These are phyloP conservation scores for Drosophila melanica DNA, from an alignment of 1,140 invertebrate genomes.

Conservation along the genomic window DNA sequence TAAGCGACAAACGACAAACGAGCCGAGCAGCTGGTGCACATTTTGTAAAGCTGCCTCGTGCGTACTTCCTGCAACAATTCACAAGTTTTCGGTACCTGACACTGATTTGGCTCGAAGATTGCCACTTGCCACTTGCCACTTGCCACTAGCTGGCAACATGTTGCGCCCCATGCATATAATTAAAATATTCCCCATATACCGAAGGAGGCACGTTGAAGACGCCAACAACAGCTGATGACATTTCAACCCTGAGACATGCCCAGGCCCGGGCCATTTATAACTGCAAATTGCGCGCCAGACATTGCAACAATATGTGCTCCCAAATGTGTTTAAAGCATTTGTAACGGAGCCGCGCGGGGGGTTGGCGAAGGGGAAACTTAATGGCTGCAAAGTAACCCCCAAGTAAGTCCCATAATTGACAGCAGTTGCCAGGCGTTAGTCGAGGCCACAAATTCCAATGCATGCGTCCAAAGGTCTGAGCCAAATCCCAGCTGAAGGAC, in stretches of 20 bases:
- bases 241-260: constrained; percentile 39
- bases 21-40: constrained; percentile 58
- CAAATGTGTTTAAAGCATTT: constrained; percentile 70
- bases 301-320: constrained; percentile 73
- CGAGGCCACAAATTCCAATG: constrained; percentile 58
- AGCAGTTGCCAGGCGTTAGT: constrained; percentile 8
- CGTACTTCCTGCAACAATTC: constrained; percentile 41
- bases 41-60: constrained; percentile 12
- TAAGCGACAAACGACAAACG: constrained; percentile 22
- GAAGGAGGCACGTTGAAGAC: not conserved
- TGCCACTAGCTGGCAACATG: constrained; percentile 47
- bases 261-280: constrained; percentile 57
- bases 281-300: constrained; percentile 70
- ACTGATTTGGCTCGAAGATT: constrained; percentile 27
- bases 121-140: constrained; percentile 4
- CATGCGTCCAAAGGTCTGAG: constrained; percentile 29
- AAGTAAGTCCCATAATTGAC: constrained; percentile 33
- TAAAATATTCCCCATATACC: constrained; percentile 18
- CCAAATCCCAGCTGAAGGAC: constrained; percentile 16
- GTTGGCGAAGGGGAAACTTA: constrained; percentile 7
- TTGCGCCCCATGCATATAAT: constrained; percentile 66
- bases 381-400: constrained; percentile 56
- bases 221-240: constrained; percentile 65
- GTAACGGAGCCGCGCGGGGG: constrained; percentile 39
- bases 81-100: constrained; percentile 47